A percentile compares a stretch with the other conserved stretches of the same genome.
phyloP scores from a whole-genome alignment of 2,888 invertebrate genomes.

The Eupeodes luniger region DNA sequence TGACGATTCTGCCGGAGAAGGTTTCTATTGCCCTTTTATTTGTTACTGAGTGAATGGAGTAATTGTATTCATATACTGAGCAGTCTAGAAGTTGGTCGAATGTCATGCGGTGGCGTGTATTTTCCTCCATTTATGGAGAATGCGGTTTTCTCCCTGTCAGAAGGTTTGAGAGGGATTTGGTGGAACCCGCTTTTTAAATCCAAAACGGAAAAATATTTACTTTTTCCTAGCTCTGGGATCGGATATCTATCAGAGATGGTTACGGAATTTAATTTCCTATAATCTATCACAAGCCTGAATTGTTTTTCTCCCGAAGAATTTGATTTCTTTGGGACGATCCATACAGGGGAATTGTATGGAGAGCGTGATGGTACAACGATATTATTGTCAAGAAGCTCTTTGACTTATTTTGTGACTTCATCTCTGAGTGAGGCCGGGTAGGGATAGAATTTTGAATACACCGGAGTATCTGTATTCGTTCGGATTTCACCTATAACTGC shows the following conservation, averaged over 20 bases:
- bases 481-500: too few species aligned
- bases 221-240: not conserved
- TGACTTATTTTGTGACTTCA: too few species aligned
- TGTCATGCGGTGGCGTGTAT: not conserved
- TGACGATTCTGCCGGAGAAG: slow-evolving; percentile 29
- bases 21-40: slow-evolving; percentile 31
- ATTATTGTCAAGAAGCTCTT: too few species aligned
- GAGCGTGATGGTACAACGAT: too few species aligned
- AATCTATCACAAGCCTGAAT: not conserved
- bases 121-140: too few species aligned
- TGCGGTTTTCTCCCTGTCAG: too few species aligned
- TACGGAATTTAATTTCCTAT: not conserved
- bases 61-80: slow-evolving; percentile 45
- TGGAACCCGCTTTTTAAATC: not conserved
- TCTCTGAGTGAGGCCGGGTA: too few species aligned
- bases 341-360: too few species aligned
- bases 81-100: slow-evolving; percentile 29
- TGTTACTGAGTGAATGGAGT: slow-evolving; percentile 17
- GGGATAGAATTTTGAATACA: too few species aligned
- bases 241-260: not conserved
- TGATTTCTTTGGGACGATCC: not conserved
- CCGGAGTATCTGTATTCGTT: too few species aligned
- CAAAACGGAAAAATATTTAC: not conserved
- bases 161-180: not conserved
- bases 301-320: not conserved